phyloP scores from a whole-genome alignment of 2,113 vertebrate genomes.

The Garra rufa region DNA sequence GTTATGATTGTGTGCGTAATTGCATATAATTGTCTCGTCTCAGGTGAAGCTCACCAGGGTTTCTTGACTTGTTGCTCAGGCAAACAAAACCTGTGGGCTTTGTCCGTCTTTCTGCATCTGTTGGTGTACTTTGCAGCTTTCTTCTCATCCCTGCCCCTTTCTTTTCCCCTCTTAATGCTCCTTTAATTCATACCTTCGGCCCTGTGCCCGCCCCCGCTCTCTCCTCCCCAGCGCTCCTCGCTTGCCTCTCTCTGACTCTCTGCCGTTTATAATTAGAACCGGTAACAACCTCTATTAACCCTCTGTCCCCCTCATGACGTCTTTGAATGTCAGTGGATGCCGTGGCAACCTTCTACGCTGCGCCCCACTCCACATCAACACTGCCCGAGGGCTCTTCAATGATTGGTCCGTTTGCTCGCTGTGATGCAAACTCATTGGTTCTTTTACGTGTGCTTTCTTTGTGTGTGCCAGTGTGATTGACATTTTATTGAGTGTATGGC shows the following conservation, averaged over 20 bases:
- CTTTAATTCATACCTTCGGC: background rate
- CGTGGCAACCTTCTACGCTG: constrained; percentile 59
- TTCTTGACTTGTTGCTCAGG: background rate
- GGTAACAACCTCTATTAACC: constrained; percentile 66
- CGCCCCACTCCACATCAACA: constrained; percentile 41
- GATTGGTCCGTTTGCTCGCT: constrained; percentile 36
- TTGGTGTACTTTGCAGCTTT: background rate
- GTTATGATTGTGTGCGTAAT: constrained; percentile 8
- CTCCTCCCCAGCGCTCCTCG: constrained; percentile 4
- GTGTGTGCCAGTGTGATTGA: background rate
- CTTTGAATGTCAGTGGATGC: constrained; percentile 64
- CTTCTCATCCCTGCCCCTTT: background rate
- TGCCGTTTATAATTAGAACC: constrained; percentile 62
- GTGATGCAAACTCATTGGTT: background rate
- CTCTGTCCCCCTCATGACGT: constrained; percentile 60
- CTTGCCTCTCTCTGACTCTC: constrained; percentile 42
- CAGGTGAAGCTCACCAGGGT: background rate
- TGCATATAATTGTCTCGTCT: constrained; percentile 8
- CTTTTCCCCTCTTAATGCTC: constrained; percentile 10
- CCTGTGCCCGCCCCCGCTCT: background rate
- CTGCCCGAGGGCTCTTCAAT: constrained; percentile 43
- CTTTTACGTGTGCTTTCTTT: constrained; percentile 8
- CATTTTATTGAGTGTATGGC: background rate
- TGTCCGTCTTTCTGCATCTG: background rate
- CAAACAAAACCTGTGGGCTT: background rate